Base-by-base conservation (phyloP, 2,797 vertebrate genomes). In the Antrozous pallidus region DNA sequence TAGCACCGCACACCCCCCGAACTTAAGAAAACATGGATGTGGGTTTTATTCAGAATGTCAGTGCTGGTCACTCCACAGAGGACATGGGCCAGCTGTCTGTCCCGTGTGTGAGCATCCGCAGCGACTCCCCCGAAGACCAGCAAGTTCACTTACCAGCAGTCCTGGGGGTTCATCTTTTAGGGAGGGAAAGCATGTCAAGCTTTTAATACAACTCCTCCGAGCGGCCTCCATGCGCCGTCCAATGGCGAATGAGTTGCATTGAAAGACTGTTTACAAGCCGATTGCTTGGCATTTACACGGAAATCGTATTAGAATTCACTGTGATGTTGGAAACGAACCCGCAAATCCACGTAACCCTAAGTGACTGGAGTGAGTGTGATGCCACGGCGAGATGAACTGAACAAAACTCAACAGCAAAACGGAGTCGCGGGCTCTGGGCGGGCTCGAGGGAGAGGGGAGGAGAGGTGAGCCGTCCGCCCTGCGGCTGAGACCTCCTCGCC, bases 151-250 rank as follows among this genome's bases (percentile, higher is more conserved):
- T 63, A 22, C 5, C 51, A 38, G 24, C 38, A 5, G 36, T n/a
- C 67, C 17, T 12, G n/a, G 63, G 33, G 49, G 31, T 2, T 45
- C 75, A 58, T 26, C 38, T 80, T 69, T 73, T 17, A 47, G 58
- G 47, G 69, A 61, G 17, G 8, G 33, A 47, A 94, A 18, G 3
- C 14, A 63, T 63, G 78, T 93, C 42, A 54, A 73, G 14, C 26
- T 40, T 77, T 91, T 40, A 81, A 42, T 36, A 58, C 86, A 90
- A 63, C 17, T 56, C 42, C 33, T 42, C 82, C 17, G 92, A 63
- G 65, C 31, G 56, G 2, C 81, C 24, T 84, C 28, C 77, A 58
- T 14, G 24, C 10, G 56, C 73, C 85, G 40, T 86, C 73, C 40
- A 79, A 61, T 38, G 70, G 36, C 17, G 67, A 24, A 82, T 8